phyloP scores from a whole-genome alignment of 2,888 invertebrate species.

The Leucoma salicis region DNA sequence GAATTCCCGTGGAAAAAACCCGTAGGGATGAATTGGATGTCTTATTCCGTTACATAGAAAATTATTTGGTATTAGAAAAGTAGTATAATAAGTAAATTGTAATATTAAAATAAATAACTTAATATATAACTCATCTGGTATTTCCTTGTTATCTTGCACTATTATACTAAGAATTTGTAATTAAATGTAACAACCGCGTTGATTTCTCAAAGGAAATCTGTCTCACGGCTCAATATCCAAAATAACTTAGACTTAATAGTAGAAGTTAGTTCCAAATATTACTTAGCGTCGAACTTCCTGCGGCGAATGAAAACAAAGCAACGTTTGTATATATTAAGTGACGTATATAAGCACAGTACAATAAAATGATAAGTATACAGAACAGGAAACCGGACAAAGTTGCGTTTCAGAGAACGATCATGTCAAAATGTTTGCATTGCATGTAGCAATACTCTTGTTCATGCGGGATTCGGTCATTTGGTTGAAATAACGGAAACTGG shows the following conservation, averaged over 20 bases:
- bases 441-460: neutral
- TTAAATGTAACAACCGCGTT: neutral
- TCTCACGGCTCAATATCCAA: neutral
- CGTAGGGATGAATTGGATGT: too few relatives aligned
- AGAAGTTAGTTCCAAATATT: slow-evolving; percentile 13
- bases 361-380: slow-evolving; percentile 21
- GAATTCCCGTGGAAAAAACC: too few relatives aligned
- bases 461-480: neutral
- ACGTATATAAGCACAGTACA: slow-evolving; percentile 8
- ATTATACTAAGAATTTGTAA: too few relatives aligned
- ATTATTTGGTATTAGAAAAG: too few relatives aligned
- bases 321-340: slow-evolving; percentile 16
- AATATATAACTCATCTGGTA: too few relatives aligned
- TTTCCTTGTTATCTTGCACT: too few relatives aligned
- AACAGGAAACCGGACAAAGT: slow-evolving; percentile 45
- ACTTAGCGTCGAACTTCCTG: slow-evolving; percentile 19
- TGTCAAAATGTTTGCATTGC: slow-evolving; percentile 7
- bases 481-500: neutral
- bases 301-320: slow-evolving; percentile 22
- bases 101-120: too few relatives aligned
- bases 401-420: slow-evolving; percentile 34
- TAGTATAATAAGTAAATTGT: too few relatives aligned
- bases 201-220: neutral
- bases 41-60: too few relatives aligned
- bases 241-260: slow-evolving; percentile 6